A percentile compares a stretch with the other conserved stretches of the same genome.
Conservation (phyloP, 2,888 invertebrate species). For the Eledona agricola region DNA sequence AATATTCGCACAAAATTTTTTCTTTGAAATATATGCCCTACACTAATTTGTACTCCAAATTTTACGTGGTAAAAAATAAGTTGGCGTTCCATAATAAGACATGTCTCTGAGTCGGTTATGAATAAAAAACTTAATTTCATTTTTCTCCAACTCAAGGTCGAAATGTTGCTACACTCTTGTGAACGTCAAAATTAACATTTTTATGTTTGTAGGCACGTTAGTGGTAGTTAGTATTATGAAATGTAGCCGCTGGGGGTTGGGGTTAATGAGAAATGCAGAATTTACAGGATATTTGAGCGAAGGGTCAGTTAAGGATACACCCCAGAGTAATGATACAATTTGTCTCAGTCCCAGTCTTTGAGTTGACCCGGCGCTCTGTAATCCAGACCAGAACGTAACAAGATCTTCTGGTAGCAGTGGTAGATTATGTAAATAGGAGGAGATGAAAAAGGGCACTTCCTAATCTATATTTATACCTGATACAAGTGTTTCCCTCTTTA, state of each 20-base stretch:
- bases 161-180: too few species aligned
- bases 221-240: too few species aligned
- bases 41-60: too few species aligned
- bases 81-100: too few species aligned
- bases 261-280: slow-evolving; percentile 46
- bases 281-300: slow-evolving; percentile 37
- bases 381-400: slow-evolving; percentile 4
- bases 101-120: too few species aligned
- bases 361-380: slow-evolving; percentile 23
- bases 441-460: slow-evolving; percentile 5
- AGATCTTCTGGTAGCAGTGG: slow-evolving; percentile 1
- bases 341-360: slow-evolving; percentile 43
- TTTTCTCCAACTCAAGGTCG: too few species aligned
- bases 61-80: too few species aligned
- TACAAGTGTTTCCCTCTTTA: slow-evolving; percentile 18
- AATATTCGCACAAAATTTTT: too few species aligned
- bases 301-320: slow-evolving; percentile 43
- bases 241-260: slow-evolving; percentile 21
- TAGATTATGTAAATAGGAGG: slow-evolving; percentile 13
- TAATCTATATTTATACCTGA: slow-evolving; percentile 20
- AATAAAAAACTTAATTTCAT: too few species aligned
- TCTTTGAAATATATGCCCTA: too few species aligned
- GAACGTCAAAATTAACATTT: too few species aligned
- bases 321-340: slow-evolving; percentile 47
- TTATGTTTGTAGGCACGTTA: too few species aligned